These are phyloP conservation scores for Pentalonia nigronervosa DNA, from an alignment of 1,140 invertebrate species.

Conservation along the genomic window DNA sequence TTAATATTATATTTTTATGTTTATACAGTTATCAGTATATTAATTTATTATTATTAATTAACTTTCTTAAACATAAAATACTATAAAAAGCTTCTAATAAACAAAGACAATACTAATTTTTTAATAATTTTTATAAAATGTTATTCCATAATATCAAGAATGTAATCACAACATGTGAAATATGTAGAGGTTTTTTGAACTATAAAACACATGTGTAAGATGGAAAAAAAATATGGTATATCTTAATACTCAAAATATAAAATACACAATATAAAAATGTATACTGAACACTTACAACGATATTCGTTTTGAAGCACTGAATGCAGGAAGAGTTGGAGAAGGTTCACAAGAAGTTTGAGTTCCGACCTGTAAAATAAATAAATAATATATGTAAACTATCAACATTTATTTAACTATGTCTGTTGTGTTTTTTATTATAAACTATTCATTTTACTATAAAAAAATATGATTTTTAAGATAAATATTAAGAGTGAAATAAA, in stretches of 20 bases:
- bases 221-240: background rate
- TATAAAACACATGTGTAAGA: too few species aligned
- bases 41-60: too few species aligned
- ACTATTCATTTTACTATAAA: background rate
- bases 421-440: too few species aligned
- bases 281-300: slow-evolving; percentile 60
- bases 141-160: too few species aligned
- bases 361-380: slow-evolving; percentile 59
- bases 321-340: slow-evolving; percentile 59
- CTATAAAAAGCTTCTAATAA: too few species aligned
- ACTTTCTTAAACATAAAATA: too few species aligned
- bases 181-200: background rate
- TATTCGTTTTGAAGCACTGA: slow-evolving; percentile 60
- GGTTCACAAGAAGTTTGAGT: slow-evolving; percentile 61
- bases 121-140: too few species aligned
- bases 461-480: background rate
- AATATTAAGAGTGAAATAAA: background rate
- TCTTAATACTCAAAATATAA: background rate
- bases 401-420: background rate
- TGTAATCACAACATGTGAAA: background rate
- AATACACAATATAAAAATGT: background rate
- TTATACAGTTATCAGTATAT: too few species aligned
- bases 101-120: too few species aligned
- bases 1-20: too few species aligned
- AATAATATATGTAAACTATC: background rate